phyloP scores from a whole-genome alignment of 2,797 vertebrate genomes.

The Rallus crepitans region DNA sequence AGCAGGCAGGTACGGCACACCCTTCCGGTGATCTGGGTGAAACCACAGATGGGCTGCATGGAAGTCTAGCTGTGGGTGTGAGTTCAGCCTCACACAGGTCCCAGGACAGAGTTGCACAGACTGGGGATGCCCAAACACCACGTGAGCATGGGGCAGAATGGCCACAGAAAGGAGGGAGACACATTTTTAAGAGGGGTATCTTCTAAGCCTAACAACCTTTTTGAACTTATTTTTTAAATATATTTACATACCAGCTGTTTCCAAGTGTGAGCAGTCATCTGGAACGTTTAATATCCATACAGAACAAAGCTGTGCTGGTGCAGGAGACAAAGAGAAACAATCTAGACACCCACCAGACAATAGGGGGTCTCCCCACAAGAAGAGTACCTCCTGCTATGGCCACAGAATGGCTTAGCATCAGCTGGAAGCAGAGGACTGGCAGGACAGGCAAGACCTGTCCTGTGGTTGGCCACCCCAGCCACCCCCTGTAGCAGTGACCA shows the following conservation, averaged over 20 bases:
- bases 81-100: not conserved
- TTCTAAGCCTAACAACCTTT: not conserved
- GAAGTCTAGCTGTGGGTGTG: not conserved
- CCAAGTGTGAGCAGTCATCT: not conserved
- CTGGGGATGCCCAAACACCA: not conserved
- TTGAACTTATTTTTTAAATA: not conserved
- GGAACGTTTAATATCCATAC: not conserved
- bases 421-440: not conserved
- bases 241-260: not conserved
- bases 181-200: not conserved
- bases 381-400: not conserved
- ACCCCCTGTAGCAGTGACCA: not conserved
- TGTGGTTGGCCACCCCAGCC: not conserved
- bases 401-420: not conserved
- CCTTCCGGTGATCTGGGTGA: not conserved
- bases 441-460: not conserved
- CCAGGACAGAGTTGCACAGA: not conserved
- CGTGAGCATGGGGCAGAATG: rapidly evolving
- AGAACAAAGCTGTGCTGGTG: not conserved
- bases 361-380: not conserved
- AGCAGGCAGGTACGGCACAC: not conserved
- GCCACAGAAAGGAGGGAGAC: not conserved
- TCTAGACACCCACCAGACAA: not conserved
- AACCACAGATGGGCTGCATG: rapidly evolving
- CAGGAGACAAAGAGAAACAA: not conserved